A percentile compares a stretch with the other conserved stretches of the same genome.
Evolutionary conservation across 1,140 invertebrate species (phyloP).

Genomic region (Hycleus phaleratus): DNA sequence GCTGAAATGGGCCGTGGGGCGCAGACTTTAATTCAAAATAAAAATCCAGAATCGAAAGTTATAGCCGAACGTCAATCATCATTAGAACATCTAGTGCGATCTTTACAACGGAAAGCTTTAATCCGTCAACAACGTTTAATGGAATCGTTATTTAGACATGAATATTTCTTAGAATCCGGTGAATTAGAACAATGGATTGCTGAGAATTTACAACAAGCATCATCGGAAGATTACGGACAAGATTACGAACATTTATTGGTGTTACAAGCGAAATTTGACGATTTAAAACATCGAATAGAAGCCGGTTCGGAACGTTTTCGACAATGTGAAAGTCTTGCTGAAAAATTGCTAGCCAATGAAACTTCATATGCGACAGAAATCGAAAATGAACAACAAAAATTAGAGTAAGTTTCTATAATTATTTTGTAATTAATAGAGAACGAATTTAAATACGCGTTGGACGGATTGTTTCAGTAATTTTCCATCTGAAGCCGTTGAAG

Average conservation of each 20-base stretch:
- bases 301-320: constrained; percentile 87
- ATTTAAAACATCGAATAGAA: constrained; percentile 87
- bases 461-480: constrained; percentile 36
- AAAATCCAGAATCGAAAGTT: constrained; percentile 72
- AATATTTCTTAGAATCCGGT: constrained; percentile 84
- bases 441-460: constrained; percentile 23
- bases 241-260: constrained; percentile 91
- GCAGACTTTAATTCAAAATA: constrained; percentile 63
- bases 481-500: constrained; percentile 28
- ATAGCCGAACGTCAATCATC: constrained; percentile 71
- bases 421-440: background rate
- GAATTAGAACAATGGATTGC: constrained; percentile 93
- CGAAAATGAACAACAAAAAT: constrained; percentile 75
- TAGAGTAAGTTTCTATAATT: constrained; percentile 58
- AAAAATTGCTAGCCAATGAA: constrained; percentile 80
- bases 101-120: constrained; percentile 72
- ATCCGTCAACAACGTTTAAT: constrained; percentile 76
- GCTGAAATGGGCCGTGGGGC: constrained; percentile 87
- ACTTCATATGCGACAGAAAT: constrained; percentile 85
- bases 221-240: constrained; percentile 92
- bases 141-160: constrained; percentile 86
- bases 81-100: constrained; percentile 70
- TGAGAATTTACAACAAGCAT: constrained; percentile 83
- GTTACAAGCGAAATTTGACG: constrained; percentile 89
- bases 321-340: constrained; percentile 85